Evolutionary conservation across 2,888 invertebrate species (phyloP).

Genomic region (Argyra leucocephala): DNA sequence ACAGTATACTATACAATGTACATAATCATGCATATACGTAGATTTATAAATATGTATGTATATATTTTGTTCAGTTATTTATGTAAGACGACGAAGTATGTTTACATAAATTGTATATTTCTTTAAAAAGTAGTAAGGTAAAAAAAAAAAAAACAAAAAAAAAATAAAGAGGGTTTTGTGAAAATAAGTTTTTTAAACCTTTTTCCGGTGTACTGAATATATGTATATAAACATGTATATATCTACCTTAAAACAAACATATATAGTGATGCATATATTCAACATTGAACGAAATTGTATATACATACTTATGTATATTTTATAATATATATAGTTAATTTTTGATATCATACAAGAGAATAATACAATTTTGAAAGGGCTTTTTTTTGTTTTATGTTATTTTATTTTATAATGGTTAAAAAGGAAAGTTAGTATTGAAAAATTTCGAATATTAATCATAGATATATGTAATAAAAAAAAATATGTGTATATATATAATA

Average conservation of each 20-base stretch:
- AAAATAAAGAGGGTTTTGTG: background rate
- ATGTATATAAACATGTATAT: background rate
- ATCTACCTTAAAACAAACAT: background rate
- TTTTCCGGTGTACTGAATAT: constrained; percentile 6
- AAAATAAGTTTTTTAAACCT: background rate
- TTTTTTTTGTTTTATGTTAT: background rate
- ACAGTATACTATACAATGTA: background rate
- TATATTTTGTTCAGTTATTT: background rate
- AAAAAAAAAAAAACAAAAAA: background rate
- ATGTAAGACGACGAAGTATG: background rate
- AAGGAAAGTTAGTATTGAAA: background rate
- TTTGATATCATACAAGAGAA: background rate
- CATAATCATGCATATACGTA: background rate
- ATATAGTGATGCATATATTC: background rate
- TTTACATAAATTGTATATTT: background rate
- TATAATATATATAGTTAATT: background rate
- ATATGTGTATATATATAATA: no score
- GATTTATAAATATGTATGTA: background rate
- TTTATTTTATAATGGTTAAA: background rate
- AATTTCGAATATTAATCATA: constrained; percentile 6
- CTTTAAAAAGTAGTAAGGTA: no score
- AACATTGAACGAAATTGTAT: background rate
- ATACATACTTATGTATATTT: no score
- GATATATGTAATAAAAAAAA: no score
- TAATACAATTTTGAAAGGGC: background rate